Evolutionary conservation across 2,797 vertebrate species (phyloP).

Genomic region (Enteromius anoplus): DNA sequence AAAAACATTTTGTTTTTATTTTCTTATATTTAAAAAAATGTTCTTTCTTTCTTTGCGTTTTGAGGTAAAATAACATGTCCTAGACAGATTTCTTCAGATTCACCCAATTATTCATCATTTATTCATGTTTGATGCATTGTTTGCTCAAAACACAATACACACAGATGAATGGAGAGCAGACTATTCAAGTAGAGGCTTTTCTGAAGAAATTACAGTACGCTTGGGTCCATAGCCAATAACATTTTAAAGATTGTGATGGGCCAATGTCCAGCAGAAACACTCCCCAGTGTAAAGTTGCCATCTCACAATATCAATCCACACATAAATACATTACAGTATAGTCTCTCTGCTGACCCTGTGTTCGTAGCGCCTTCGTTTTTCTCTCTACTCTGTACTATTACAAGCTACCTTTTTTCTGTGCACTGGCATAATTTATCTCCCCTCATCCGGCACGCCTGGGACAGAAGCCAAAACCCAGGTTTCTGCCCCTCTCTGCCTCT

Average conservation of each 20-base stretch:
- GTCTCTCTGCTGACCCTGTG: constrained; percentile 5
- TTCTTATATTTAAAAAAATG: not conserved
- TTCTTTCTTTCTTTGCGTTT: not conserved
- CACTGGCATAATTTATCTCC: constrained; percentile 75
- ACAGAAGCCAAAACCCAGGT: constrained; percentile 70
- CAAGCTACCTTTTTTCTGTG: constrained; percentile 55
- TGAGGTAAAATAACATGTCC: not conserved
- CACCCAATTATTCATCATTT: constrained; percentile 18
- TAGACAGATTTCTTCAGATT: not conserved
- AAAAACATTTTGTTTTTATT: no score
- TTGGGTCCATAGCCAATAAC: constrained; percentile 66
- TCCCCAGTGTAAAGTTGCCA: constrained; percentile 1
- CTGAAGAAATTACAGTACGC: constrained; percentile 57
- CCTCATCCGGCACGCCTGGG: constrained; percentile 68
- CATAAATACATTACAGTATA: not conserved
- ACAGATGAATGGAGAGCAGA: constrained; percentile 54
- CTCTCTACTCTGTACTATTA: constrained; percentile 8
- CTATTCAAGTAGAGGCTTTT: constrained; percentile 49
- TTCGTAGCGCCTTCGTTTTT: constrained; percentile 7
- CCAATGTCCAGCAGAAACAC: not conserved
- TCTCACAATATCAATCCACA: not conserved
- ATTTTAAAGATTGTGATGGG: constrained; percentile 63
- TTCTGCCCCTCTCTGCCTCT: constrained; percentile 66
- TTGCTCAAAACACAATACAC: constrained; percentile 14
- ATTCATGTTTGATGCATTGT: constrained; percentile 32